Evolutionary conservation across 2,797 vertebrate species (phyloP).

Genomic region (Syngnathus acus): DNA sequence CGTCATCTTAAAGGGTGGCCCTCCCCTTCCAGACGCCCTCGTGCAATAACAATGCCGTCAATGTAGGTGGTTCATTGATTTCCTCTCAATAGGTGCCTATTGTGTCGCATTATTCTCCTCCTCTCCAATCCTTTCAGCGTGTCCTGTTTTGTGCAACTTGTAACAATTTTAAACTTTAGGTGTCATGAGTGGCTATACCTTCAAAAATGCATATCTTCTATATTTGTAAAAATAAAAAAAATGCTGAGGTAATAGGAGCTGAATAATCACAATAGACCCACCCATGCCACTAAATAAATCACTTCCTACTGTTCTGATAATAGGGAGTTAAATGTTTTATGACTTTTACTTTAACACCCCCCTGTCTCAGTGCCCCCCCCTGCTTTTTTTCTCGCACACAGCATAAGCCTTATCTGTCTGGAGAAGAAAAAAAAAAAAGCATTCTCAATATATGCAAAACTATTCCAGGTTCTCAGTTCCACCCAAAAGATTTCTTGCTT

Average conservation of each 20-base stretch:
- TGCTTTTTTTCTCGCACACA: not conserved
- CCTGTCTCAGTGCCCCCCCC: conserved; percentile 4
- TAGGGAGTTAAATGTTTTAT: conserved; percentile 61
- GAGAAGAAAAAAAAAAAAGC: conserved; percentile 22
- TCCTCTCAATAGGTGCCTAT: conserved; percentile 52
- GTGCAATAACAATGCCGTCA: conserved; percentile 56
- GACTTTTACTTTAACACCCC: conserved; percentile 45
- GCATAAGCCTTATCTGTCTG: conserved; percentile 17
- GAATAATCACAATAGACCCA: not conserved
- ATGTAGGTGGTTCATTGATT: conserved; percentile 57
- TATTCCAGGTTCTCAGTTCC: conserved; percentile 19
- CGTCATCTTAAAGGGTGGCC: conserved; percentile 58
- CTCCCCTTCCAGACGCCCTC: conserved; percentile 36
- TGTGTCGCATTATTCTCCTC: conserved; percentile 47
- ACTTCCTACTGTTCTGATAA: conserved; percentile 56
- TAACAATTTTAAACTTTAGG: not conserved
- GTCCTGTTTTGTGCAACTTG: conserved; percentile 41
- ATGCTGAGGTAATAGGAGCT: not conserved
- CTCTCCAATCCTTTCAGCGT: conserved; percentile 28
- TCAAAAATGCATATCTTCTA: not conserved
- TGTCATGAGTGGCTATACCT: not conserved
- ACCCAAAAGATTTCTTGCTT: conserved; percentile 15
- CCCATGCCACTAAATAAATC: conserved; percentile 44
- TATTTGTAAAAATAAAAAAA: not conserved
- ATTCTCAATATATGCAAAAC: conserved; percentile 37